These are phyloP conservation scores for Neodiprion fabricii DNA, from an alignment of 1,140 invertebrate genomes.

Conservation along the genomic window DNA sequence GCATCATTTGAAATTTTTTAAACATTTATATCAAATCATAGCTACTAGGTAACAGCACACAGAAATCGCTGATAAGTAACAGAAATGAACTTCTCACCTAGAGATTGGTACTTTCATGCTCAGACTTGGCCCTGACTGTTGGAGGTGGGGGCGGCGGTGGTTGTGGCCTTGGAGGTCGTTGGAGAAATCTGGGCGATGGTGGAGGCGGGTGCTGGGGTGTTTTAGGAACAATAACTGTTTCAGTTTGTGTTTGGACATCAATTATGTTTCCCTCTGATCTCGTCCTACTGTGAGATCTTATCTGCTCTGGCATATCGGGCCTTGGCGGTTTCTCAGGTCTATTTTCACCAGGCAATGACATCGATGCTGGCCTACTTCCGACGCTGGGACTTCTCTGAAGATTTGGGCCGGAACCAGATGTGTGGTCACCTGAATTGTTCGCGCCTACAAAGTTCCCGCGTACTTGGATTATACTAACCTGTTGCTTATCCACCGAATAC, in stretches of 20 bases:
- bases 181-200: slow-evolving; percentile 51
- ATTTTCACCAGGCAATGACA: slow-evolving; percentile 47
- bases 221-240: slow-evolving; percentile 45
- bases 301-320: slow-evolving; percentile 40
- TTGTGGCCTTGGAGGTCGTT: slow-evolving; percentile 56
- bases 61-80: background rate
- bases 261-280: slow-evolving; percentile 63
- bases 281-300: slow-evolving; percentile 55
- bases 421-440: slow-evolving; percentile 43
- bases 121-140: slow-evolving; percentile 47
- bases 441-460: slow-evolving; percentile 50
- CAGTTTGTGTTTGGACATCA: slow-evolving; percentile 54
- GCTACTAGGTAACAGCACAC: background rate
- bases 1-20: background rate
- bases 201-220: slow-evolving; percentile 48
- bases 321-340: slow-evolving; percentile 57
- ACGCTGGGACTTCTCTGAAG: slow-evolving; percentile 60
- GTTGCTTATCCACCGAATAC: slow-evolving; percentile 74
- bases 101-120: slow-evolving; percentile 61
- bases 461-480: slow-evolving; percentile 72
- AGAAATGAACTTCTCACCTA: slow-evolving; percentile 31
- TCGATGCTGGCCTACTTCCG: slow-evolving; percentile 53
- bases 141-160: slow-evolving; percentile 59
- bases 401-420: slow-evolving; percentile 45
- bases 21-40: background rate